phyloP scores from a whole-genome alignment of 2,888 invertebrate genomes.

The Agapostemon virescens region DNA sequence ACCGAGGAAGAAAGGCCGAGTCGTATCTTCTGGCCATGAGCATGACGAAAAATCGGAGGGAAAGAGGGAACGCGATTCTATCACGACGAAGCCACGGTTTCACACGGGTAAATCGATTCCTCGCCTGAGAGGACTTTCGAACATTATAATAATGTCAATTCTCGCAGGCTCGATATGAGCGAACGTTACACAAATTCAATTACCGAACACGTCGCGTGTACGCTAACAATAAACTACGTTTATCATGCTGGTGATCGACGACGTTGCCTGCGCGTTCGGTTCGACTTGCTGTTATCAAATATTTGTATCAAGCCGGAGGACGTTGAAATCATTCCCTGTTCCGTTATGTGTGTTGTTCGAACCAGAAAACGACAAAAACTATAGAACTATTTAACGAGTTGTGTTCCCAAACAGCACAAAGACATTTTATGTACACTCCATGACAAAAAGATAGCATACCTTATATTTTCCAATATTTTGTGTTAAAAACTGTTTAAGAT shows the following conservation, averaged over 20 bases:
- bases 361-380: no score
- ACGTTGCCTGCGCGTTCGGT: not conserved
- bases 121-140: not conserved
- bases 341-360: no score
- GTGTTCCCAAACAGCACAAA: no score
- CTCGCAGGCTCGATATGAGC: slow-evolving; percentile 13
- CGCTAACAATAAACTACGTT: slow-evolving; percentile 33
- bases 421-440: no score
- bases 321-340: not conserved
- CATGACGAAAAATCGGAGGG: slow-evolving; percentile 13
- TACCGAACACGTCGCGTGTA: slow-evolving; percentile 20
- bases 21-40: not conserved
- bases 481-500: no score
- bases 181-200: slow-evolving; percentile 38
- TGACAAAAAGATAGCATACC: no score
- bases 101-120: slow-evolving; percentile 30
- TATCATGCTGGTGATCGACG: slow-evolving; percentile 17
- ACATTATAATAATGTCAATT: slow-evolving; percentile 35
- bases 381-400: no score
- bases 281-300: slow-evolving; percentile 34
- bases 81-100: not conserved
- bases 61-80: not conserved
- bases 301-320: slow-evolving; percentile 24
- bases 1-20: not conserved
- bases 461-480: no score